Base-by-base conservation (phyloP, 2,797 vertebrate species). In the Chiloscyllium punctatum region DNA sequence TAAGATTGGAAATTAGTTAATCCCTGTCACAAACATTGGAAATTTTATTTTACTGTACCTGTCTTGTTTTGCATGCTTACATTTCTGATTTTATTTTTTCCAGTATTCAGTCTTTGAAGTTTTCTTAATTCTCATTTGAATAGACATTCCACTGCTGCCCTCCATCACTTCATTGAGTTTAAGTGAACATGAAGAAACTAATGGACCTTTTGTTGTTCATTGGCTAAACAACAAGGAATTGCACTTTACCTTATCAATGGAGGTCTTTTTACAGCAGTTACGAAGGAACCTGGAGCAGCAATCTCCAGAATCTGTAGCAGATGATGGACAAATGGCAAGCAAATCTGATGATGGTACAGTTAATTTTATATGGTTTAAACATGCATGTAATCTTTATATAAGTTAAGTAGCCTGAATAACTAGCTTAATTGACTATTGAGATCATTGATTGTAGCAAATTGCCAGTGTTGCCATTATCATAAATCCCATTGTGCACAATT, bases 141-240 rank as follows among this genome's bases (percentile, higher is more conserved):
- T 96, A 99, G 99, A 99, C 97, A 99, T 99, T 97, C 99, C 99
- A 97, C 97, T 99, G 84, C 98, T 99, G 91, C 99, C 99, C 96
- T 99, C 99, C 95, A 99, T 99, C 97, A 98, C 98, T 1, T 99
- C 99, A 95, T 96, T 99, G 97, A 98, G 97, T 96, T 97, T 98
- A 94, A 97, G 98, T 96, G 98, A 98, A 96, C 98, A 98, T 95
- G 98, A 99, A 97, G 99, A 99, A 96, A 98, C 98, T 88, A 98
- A 98, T 77, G 98, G 99, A n/a, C 98, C 98, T 96, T 99, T 99
- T 97, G 98, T 99, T 71, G 99, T 99, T 94, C 99, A 99, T 97
- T 99, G 99, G 99, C 98, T 99, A 95, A 99, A 99, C 96, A 99
- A 99, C 97, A 99, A 99, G 97, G 99, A 99, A 97, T 97, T 99